A percentile compares a stretch with the other conserved stretches of the same genome.
Evolutionary conservation across 1,140 invertebrate species (phyloP).

Genomic region (Latrodectus geometricus): DNA sequence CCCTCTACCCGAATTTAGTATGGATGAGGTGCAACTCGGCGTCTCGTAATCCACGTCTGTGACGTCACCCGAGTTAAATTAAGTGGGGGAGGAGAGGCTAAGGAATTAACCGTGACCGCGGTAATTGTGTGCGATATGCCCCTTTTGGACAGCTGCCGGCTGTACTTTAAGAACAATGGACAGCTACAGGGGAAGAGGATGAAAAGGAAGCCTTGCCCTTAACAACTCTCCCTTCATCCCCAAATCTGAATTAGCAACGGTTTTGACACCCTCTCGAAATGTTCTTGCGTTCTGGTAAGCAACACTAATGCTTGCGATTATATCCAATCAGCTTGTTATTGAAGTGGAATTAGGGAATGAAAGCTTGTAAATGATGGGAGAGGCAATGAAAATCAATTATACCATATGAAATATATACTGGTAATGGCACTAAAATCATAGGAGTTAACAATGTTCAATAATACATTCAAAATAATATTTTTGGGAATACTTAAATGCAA

Average conservation of each 20-base stretch:
- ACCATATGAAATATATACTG: no score
- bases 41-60: conserved; percentile 8
- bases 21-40: conserved; percentile 7
- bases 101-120: conserved; percentile 43
- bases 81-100: not conserved
- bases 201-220: not conserved
- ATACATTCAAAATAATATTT: no score
- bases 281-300: not conserved
- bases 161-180: conserved; percentile 22
- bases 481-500: no score
- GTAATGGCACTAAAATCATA: no score
- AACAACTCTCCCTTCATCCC: not conserved
- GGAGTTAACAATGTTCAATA: no score
- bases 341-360: not conserved
- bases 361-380: no score
- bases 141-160: conserved; percentile 38
- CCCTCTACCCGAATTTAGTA: not conserved
- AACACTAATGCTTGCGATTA: not conserved
- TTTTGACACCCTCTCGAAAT: conserved; percentile 5
- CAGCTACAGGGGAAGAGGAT: conserved; percentile 1
- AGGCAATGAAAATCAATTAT: no score
- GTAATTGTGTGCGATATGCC: conserved; percentile 52
- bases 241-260: not conserved
- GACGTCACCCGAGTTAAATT: conserved; percentile 38
- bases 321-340: not conserved